phyloP scores from a whole-genome alignment of 2,113 vertebrate genomes.

The Hypocryptadius cinnamomeus region DNA sequence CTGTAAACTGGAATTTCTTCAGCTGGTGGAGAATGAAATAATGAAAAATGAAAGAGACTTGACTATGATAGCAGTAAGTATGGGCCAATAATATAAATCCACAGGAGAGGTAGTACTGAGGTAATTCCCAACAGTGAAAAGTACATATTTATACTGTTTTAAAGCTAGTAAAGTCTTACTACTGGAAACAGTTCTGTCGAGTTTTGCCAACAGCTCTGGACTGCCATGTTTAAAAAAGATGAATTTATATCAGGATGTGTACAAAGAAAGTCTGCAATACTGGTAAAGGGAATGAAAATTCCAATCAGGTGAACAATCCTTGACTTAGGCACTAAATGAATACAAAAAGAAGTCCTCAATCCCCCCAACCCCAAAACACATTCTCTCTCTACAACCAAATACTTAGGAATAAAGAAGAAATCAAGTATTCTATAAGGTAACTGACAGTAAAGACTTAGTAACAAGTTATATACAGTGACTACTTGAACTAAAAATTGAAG shows the following conservation, averaged over 20 bases:
- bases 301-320: not conserved
- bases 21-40: not conserved
- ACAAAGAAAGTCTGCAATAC: not conserved
- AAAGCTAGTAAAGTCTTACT: not conserved
- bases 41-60: not conserved
- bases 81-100: not conserved
- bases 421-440: not conserved
- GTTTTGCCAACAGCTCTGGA: not conserved
- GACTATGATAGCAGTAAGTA: not conserved
- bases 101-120: not conserved
- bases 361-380: not conserved
- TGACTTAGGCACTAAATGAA: not conserved
- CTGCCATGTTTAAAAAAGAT: not conserved
- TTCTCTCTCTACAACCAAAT: not conserved
- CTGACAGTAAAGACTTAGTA: not conserved
- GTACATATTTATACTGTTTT: not conserved
- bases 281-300: not conserved
- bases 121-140: not conserved
- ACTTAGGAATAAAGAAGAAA: not conserved
- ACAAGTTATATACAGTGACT: not conserved
- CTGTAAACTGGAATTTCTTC: not conserved
- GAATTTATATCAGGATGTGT: not conserved
- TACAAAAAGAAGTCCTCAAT: not conserved
- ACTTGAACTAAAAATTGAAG: not conserved
- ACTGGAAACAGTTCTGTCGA: not conserved